Conservation (phyloP, 2,113 vertebrate species). For the Peromyscus maniculatus region DNA sequence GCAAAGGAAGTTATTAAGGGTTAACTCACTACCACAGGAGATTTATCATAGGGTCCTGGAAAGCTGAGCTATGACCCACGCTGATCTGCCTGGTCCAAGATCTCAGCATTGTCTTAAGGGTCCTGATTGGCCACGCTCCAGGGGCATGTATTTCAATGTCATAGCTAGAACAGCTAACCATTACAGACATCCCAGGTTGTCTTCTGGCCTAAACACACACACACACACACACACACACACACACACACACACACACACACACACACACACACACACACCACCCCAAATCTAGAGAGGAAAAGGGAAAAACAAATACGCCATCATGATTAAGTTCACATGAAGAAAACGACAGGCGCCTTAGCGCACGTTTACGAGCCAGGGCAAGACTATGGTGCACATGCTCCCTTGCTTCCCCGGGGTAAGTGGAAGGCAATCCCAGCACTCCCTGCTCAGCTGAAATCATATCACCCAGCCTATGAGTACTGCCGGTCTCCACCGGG, state of each 20-base stretch:
- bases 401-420: background rate
- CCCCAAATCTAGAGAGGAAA: background rate
- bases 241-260: background rate
- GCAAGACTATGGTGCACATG: background rate
- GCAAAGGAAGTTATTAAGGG: too few relatives aligned
- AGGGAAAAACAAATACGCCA: background rate
- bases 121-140: too few relatives aligned
- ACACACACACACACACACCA: background rate
- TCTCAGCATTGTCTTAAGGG: too few relatives aligned
- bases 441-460: background rate
- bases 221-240: background rate
- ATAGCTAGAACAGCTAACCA: too few relatives aligned
- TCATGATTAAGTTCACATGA: background rate
- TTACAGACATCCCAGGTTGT: too few relatives aligned
- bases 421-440: background rate
- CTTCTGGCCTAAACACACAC: background rate
- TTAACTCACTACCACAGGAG: too few relatives aligned
- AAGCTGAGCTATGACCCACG: too few relatives aligned
- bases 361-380: background rate
- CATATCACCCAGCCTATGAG: background rate
- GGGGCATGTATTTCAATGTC: too few relatives aligned
- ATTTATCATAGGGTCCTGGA: too few relatives aligned
- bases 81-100: too few relatives aligned
- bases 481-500: accelerated
- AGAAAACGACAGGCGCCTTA: background rate